Conservation (phyloP, 1,140 invertebrate species). For the Cyclina sinensis region DNA sequence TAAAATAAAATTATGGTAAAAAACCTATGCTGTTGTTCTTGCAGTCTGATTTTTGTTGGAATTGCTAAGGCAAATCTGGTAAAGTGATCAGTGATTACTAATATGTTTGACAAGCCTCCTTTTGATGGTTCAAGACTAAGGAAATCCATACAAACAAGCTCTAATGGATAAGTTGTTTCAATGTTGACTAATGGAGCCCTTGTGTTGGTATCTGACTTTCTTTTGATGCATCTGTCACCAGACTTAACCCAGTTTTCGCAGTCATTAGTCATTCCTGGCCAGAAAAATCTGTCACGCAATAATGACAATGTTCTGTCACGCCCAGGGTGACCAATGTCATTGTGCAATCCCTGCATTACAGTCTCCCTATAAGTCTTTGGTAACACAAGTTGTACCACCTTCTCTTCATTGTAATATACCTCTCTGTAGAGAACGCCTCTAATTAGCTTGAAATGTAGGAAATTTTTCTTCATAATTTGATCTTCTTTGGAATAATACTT, state of each 20-base stretch:
- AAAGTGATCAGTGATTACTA: conserved; percentile 6
- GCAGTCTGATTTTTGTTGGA: conserved; percentile 69
- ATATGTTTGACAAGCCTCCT: not conserved
- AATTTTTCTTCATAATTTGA: too few relatives aligned
- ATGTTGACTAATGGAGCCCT: not conserved
- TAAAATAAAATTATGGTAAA: conserved; percentile 35
- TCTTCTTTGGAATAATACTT: too few relatives aligned
- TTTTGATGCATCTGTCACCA: conserved; percentile 8
- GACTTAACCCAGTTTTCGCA: not conserved
- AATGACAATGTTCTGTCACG: too few relatives aligned
- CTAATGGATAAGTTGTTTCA: conserved; percentile 40
- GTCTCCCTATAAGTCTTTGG: too few relatives aligned
- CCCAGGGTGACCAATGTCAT: too few relatives aligned
- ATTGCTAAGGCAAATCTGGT: conserved; percentile 35
- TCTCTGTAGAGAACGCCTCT: too few relatives aligned
- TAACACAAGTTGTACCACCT: too few relatives aligned
- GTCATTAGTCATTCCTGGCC: too few relatives aligned
- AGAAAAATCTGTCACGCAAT: too few relatives aligned
- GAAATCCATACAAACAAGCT: not conserved
- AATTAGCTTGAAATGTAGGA: too few relatives aligned
- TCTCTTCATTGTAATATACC: too few relatives aligned
- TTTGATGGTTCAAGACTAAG: not conserved
- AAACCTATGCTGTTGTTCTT: conserved; percentile 45
- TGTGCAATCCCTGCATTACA: too few relatives aligned
- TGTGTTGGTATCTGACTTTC: conserved; percentile 3